Base-by-base conservation (phyloP, 2,888 invertebrate species). In the Acrocyrtus sp. region DNA sequence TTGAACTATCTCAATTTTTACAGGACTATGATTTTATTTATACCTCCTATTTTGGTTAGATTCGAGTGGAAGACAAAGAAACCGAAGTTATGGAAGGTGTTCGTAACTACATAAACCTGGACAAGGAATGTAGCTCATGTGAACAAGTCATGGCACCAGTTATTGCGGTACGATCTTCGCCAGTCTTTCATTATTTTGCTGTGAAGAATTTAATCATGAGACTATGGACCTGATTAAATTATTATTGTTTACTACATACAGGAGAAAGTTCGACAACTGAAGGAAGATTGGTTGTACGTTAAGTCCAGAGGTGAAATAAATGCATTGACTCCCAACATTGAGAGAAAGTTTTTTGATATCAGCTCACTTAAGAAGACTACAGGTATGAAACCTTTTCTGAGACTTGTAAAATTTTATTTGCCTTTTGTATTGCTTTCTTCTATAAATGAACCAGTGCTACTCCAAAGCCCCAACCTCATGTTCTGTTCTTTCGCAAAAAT, bases 21-120 rank as follows among this genome's bases (percentile, higher is more conserved):
- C 5, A 61, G n/a, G n/a, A n/a, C n/a, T 4, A 17, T 29, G 17
- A 24, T 26, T 50, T 21, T 41, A 39, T 56, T 34, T 22, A 47
- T 2, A 12, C 8, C 19, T 48, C 27, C 22, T 51, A 2, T 15
- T 56, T 29, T 67, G 34, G 6, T 5, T 66, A 82, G 82, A 84
- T 82, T 3, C 83, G 83, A 47, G 85, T 88, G 15, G 82, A 84
- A 72, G 89, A 89, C 80, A 87, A 86, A 58, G 88, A 88, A 82
- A 84, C 86, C 73, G 89, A 89, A 82, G 87, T 90, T 45, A 87
- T 87, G 80, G 89, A 89, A 80, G 87, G 89, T 50, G 82, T 90
- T 53, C 89, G 89, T 83, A 89, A 89, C 84, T 90, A 87, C 83
- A 88, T 87, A 62, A 88, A 89, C 84, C 83, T 90, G 81, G 90